Base-by-base conservation (phyloP, 2,797 vertebrate species). In the Ficedula albicollis region DNA sequence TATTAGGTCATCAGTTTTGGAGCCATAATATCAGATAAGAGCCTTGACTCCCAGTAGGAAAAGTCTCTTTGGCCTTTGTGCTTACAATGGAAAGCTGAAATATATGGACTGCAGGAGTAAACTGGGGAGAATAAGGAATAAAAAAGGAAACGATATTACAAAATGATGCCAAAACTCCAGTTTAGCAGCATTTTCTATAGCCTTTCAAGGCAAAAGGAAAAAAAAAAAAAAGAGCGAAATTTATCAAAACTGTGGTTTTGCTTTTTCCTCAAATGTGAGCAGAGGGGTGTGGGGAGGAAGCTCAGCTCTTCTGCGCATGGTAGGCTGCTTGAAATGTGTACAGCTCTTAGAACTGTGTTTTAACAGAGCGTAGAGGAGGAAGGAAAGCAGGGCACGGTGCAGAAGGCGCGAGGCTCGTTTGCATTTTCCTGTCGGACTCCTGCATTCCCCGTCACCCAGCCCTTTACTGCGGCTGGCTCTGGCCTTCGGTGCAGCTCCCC, bases 401-500 rank as follows among this genome's bases (percentile, higher is more conserved):
- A 67, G 51, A 84, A 69, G 62, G 36, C 56, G 23, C 4, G 2
- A 39, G 13, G 16, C 30, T 81, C 26, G 23, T 94, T 91, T 94
- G 27, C 54, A 13, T 1, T 44, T 82, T 85, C 15, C 38, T 8
- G 5, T 12, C 2, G 19, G 29, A n/a, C 11, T 83, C 22, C 62
- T 80, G 68, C 39, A 11, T 69, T 78, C 72, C 23, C 29, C 32
- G 0, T 46, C 76, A 34, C 15, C 79, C 82, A 91, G 27, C 58
- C 63, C n/a, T 90, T 89, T 88, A 95, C 88, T 90, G 62, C 62
- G 84, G 39, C 89, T 78, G 54, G 22, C 43, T 88, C 48, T 95
- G 96, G 90, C 87, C 93, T 97, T 95, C 89, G 58, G 43, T 48
- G 49, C 62, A 72, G 72, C 87, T 80, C 30, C 49, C 48, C 66